A percentile compares a stretch with the other conserved stretches of the same genome.
phyloP scores from a whole-genome alignment of 2,113 vertebrate species.

The Vanacampus margaritifer region DNA sequence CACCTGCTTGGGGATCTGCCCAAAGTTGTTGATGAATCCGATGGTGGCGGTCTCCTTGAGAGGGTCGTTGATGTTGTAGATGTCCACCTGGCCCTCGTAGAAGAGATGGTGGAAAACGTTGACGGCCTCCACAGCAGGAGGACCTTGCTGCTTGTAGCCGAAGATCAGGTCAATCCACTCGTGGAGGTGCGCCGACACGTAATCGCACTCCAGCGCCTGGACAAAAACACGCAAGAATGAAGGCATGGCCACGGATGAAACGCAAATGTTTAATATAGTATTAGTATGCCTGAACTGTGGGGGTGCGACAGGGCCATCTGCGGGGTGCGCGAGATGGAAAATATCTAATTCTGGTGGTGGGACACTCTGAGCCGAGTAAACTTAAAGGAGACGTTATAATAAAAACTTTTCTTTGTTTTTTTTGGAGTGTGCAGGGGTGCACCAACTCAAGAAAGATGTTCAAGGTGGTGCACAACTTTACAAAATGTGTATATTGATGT shows the following conservation, averaged over 20 bases:
- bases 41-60: constrained; percentile 98
- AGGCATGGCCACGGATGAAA: background rate
- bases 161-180: constrained; percentile 99
- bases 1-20: constrained; percentile 99
- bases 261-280: background rate
- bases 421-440: no score
- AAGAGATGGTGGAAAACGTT: constrained; percentile 99
- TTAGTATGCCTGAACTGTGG: background rate
- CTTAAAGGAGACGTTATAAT: no score
- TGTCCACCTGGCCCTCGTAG: constrained; percentile 98
- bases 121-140: constrained; percentile 91
- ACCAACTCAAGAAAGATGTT: no score
- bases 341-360: no score
- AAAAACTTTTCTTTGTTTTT: no score
- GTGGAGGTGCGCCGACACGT: constrained; percentile 93
- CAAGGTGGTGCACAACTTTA: no score
- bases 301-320: background rate
- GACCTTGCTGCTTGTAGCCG: constrained; percentile 97
- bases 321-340: no score
- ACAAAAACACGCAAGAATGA: background rate
- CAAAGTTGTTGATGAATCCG: constrained; percentile 99
- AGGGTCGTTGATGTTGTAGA: constrained; percentile 98
- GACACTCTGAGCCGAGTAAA: no score
- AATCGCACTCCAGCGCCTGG: constrained; percentile 96
- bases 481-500: no score